Percentiles rank a stretch among this genome's conserved stretches.
Evolutionary conservation across 1,140 invertebrate species (phyloP).

Genomic region (Halictus rubicundus): DNA sequence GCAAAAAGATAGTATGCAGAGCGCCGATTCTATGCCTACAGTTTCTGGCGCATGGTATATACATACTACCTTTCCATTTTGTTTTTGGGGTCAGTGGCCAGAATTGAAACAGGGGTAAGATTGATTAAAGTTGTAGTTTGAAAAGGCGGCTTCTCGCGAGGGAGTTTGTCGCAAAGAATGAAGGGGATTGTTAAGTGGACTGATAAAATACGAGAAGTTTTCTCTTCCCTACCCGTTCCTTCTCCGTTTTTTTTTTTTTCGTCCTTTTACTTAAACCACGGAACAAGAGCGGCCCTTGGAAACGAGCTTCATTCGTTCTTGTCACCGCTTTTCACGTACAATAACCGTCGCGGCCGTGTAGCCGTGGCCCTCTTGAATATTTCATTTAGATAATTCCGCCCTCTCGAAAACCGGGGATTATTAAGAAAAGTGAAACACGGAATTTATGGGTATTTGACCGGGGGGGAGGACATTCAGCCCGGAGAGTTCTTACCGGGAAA

Average conservation of each 20-base stretch:
- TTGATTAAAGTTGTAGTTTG: slow-evolving; percentile 48
- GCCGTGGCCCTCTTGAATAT: slow-evolving; percentile 57
- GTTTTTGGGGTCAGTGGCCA: slow-evolving; percentile 10
- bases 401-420: slow-evolving; percentile 52
- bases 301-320: slow-evolving; percentile 65
- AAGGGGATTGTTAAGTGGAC: slow-evolving; percentile 50
- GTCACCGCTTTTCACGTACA: slow-evolving; percentile 55
- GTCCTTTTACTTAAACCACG: slow-evolving; percentile 38
- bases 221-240: slow-evolving; percentile 8
- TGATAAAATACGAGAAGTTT: slow-evolving; percentile 54
- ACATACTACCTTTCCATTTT: background rate
- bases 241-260: background rate
- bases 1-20: background rate
- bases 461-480: background rate
- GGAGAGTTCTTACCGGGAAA: slow-evolving; percentile 13
- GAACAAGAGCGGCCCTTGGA: slow-evolving; percentile 49
- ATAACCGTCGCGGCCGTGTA: slow-evolving; percentile 42
- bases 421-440: slow-evolving; percentile 51
- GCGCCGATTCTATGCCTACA: background rate
- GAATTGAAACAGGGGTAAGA: slow-evolving; percentile 33
- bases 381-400: slow-evolving; percentile 60
- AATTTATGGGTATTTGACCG: slow-evolving; percentile 54
- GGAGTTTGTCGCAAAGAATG: slow-evolving; percentile 42
- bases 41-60: too few species aligned
- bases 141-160: slow-evolving; percentile 22